A percentile compares a stretch with the other conserved stretches of the same genome.
Conservation (phyloP, 2,113 vertebrate species). For the Gymnorhina tibicen region DNA sequence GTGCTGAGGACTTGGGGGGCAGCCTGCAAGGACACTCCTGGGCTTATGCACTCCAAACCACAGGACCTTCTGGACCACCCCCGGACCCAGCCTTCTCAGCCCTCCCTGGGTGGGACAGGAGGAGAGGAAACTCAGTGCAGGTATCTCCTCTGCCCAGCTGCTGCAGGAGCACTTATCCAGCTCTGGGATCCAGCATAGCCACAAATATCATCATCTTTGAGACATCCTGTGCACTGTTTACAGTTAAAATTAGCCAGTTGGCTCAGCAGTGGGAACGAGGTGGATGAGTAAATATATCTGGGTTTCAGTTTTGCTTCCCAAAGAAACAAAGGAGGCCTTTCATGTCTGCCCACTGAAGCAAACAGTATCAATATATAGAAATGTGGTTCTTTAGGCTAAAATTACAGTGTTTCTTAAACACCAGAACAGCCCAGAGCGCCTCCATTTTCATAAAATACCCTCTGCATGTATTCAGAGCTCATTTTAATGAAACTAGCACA, state of each 20-base stretch:
- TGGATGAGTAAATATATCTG: not conserved
- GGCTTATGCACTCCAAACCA: not conserved
- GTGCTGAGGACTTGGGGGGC: not conserved
- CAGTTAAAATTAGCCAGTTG: not conserved
- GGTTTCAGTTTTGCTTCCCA: not conserved
- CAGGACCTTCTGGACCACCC: not conserved
- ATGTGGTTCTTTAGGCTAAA: not conserved
- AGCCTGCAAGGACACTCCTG: not conserved
- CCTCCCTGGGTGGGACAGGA: not conserved
- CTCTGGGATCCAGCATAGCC: not conserved
- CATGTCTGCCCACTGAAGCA: not conserved
- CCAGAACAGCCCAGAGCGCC: not conserved
- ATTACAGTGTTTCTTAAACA: not conserved
- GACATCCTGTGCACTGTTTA: not conserved
- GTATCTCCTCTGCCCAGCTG: not conserved
- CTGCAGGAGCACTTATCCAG: not conserved
- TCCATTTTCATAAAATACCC: not conserved
- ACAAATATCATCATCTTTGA: not conserved
- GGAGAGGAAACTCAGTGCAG: not conserved
- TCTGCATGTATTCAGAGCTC: not conserved
- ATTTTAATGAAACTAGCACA: not conserved
- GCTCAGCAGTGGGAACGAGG: rapidly evolving
- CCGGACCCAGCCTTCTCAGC: rapidly evolving
- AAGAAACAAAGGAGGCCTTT: not conserved
- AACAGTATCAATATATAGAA: not conserved